phyloP scores from a whole-genome alignment of 2,113 vertebrate genomes.

The Hyperopisus bebe region DNA sequence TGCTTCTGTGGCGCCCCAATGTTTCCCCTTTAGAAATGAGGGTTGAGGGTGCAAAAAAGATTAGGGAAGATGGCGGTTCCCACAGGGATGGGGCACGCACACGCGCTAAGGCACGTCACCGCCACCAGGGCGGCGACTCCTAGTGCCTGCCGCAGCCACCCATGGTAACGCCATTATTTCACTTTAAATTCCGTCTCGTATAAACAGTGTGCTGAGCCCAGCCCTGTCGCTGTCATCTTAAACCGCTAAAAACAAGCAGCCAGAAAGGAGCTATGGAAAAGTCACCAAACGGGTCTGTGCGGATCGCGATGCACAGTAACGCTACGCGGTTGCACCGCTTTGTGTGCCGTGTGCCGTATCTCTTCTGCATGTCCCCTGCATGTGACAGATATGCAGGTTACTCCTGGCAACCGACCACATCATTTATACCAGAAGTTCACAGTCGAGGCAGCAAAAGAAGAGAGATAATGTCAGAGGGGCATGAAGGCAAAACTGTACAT shows the following conservation, averaged over 20 bases:
- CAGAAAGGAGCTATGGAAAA: background rate
- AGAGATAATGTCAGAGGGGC: background rate
- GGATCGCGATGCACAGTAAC: background rate
- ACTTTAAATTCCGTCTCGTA: background rate
- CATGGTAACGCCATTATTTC: background rate
- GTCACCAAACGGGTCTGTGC: background rate
- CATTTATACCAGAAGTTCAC: background rate
- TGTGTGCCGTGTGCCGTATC: background rate
- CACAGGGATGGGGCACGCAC: background rate
- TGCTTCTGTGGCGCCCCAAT: background rate
- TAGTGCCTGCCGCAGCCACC: background rate
- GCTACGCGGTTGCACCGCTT: background rate
- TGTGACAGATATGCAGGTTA: background rate
- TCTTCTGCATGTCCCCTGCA: background rate
- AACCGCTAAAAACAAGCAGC: background rate
- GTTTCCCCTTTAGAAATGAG: background rate
- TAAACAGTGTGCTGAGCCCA: background rate
- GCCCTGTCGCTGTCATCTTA: background rate
- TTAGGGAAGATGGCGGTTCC: background rate
- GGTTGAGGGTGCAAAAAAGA: background rate
- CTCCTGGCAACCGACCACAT: background rate
- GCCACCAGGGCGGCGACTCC: background rate
- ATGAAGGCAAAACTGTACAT: background rate
- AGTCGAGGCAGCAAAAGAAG: background rate
- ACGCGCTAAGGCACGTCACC: background rate